phyloP scores from a whole-genome alignment of 2,797 vertebrate species.

The Borostomias antarcticus region DNA sequence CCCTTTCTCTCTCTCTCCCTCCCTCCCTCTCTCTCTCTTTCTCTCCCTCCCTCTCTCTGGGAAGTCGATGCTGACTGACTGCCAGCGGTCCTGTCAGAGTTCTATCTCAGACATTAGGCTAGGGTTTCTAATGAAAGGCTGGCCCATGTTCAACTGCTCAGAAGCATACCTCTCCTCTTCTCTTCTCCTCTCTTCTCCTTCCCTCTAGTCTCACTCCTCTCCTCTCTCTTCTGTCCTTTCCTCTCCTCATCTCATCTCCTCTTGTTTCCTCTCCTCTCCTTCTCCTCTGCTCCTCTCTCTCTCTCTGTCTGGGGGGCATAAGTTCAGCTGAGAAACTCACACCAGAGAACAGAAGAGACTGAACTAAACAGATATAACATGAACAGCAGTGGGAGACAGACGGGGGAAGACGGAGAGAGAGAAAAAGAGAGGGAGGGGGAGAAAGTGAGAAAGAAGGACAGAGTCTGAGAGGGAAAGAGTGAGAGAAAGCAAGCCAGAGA shows the following conservation, averaged over 20 bases:
- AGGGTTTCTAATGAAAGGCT: conserved; percentile 1
- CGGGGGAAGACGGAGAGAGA: not conserved
- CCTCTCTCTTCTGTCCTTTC: not conserved
- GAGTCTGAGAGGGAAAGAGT: conserved; percentile 29
- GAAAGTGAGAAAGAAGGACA: not conserved
- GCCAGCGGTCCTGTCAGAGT: not conserved
- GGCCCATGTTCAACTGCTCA: too few species aligned
- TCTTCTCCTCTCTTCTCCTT: conserved; percentile 29
- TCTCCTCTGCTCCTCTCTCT: not conserved
- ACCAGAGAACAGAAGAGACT: not conserved
- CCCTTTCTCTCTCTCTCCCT: not conserved
- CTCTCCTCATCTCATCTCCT: too few species aligned
- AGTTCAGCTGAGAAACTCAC: too few species aligned
- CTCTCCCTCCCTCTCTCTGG: not conserved
- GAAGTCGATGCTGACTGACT: not conserved
- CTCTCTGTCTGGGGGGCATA: too few species aligned
- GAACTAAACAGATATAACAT: not conserved
- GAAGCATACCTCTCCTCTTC: not conserved
- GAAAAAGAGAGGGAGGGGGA: not conserved
- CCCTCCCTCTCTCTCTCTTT: not conserved
- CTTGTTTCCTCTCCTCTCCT: too few species aligned
- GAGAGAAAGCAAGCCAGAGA: not conserved
- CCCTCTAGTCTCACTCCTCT: conserved; percentile 18
- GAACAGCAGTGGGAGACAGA: too few species aligned
- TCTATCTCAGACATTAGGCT: conserved; percentile 15